Percentiles rank a stretch among this genome's conserved stretches.
phyloP scores from a whole-genome alignment of 2,113 vertebrate species.

The Kryptolebias marmoratus region DNA sequence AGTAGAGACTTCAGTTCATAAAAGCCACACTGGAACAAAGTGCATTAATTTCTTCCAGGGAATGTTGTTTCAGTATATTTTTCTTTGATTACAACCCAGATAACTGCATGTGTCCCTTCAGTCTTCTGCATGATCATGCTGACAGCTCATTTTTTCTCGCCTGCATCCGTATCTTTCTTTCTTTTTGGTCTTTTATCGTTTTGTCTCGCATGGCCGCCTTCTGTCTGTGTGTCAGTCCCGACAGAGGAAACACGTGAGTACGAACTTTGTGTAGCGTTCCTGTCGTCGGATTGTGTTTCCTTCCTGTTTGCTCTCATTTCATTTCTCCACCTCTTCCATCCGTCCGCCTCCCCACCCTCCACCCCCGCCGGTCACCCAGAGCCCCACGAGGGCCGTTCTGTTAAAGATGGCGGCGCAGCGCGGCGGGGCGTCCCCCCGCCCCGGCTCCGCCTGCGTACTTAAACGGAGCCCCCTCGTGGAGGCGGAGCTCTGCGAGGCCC shows the following conservation, averaged over 20 bases:
- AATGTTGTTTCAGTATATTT: too few relatives aligned
- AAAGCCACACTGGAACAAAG: too few relatives aligned
- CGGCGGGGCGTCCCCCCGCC: constrained; percentile 79
- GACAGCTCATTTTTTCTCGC: constrained; percentile 9
- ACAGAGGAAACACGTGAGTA: constrained; percentile 71
- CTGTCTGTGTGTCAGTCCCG: constrained; percentile 33
- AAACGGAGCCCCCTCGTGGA: constrained; percentile 80
- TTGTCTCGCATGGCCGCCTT: constrained; percentile 63
- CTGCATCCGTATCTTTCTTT: constrained; percentile 8
- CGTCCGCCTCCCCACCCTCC: constrained; percentile 65
- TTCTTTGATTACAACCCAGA: too few relatives aligned
- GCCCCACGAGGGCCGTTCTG: constrained; percentile 82
- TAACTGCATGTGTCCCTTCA: too few relatives aligned
- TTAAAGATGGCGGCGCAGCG: constrained; percentile 89
- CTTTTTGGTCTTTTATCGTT: constrained; percentile 22
- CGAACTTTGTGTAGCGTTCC: background rate
- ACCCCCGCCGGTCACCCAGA: constrained; percentile 76
- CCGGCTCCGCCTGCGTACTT: constrained; percentile 85
- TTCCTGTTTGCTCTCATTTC: constrained; percentile 12
- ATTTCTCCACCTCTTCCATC: constrained; percentile 38
- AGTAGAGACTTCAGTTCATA: too few relatives aligned
- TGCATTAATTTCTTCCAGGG: too few relatives aligned
- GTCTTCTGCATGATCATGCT: background rate
- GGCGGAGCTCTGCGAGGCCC: constrained; percentile 77
- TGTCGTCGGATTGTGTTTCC: background rate